Conservation (phyloP, 1,140 invertebrate genomes). For the Apis laboriosa region DNA sequence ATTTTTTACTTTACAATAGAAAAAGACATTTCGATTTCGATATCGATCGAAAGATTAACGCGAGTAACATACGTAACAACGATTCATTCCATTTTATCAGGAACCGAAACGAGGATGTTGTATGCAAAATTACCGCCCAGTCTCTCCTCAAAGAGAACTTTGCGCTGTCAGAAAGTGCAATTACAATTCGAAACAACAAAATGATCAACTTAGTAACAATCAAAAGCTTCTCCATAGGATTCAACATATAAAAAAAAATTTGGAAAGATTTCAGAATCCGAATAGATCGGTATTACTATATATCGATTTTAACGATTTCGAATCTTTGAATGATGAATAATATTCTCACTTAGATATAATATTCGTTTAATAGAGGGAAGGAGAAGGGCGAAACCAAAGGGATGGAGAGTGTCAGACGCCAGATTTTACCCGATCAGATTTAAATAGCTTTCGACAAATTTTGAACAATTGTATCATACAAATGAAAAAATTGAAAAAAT, state of each 20-base stretch:
- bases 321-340: neutral
- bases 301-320: neutral
- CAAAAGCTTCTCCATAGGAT: conserved; percentile 52
- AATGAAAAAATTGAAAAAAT: conserved; percentile 49
- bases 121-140: conserved; percentile 12
- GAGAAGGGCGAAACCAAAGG: neutral
- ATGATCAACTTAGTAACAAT: conserved; percentile 21
- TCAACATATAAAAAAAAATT: conserved; percentile 49
- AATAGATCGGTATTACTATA: neutral
- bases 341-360: neutral
- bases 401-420: neutral
- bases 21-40: too few relatives aligned
- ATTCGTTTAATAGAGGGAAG: neutral
- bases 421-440: conserved; percentile 23
- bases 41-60: neutral
- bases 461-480: conserved; percentile 41
- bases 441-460: conserved; percentile 8
- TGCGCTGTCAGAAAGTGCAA: conserved; percentile 44
- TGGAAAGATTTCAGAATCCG: conserved; percentile 27
- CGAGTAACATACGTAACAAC: neutral
- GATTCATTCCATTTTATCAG: conserved; percentile 20
- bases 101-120: conserved; percentile 45
- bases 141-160: conserved; percentile 1
- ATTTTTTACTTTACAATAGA: too few relatives aligned
- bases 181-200: conserved; percentile 20